Percentiles rank a stretch among this genome's conserved stretches.
These are phyloP conservation scores for Megatriorchis doriae DNA, from an alignment of 2,113 vertebrate species.

Conservation along the genomic window DNA sequence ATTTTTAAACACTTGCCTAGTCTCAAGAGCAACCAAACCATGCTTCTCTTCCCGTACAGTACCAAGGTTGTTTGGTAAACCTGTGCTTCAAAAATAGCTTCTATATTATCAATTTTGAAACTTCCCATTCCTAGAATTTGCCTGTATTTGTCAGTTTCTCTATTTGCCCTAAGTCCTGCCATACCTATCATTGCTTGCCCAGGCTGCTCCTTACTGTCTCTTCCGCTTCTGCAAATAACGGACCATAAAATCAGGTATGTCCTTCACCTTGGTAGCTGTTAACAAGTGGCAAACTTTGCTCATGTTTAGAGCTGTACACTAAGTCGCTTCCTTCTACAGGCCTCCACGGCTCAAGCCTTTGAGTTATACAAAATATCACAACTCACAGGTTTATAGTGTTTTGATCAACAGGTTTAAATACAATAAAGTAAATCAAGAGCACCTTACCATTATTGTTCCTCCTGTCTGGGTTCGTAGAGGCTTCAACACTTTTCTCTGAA, in stretches of 20 bases:
- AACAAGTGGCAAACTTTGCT: neutral
- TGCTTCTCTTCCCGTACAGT: neutral
- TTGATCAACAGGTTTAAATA: neutral
- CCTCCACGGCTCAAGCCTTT: neutral
- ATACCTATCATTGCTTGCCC: neutral
- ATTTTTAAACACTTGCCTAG: neutral
- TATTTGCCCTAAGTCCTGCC: neutral
- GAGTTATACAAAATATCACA: neutral
- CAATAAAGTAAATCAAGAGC: neutral
- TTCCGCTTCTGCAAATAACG: neutral
- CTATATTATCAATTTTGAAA: neutral
- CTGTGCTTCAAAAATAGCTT: neutral
- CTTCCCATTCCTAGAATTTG: neutral
- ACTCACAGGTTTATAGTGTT: neutral
- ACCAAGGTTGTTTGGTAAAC: neutral
- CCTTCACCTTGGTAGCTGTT: neutral
- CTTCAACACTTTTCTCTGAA: constrained; percentile 90
- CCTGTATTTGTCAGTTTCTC: neutral
- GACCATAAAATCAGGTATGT: neutral
- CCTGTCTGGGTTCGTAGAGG: constrained; percentile 92
- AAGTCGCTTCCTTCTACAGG: neutral
- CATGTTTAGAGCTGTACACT: neutral
- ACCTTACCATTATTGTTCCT: constrained; percentile 93
- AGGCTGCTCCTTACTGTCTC: neutral
- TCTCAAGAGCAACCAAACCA: neutral